phyloP scores from a whole-genome alignment of 1,140 invertebrate genomes.

The Helicorthomorpha holstii region DNA sequence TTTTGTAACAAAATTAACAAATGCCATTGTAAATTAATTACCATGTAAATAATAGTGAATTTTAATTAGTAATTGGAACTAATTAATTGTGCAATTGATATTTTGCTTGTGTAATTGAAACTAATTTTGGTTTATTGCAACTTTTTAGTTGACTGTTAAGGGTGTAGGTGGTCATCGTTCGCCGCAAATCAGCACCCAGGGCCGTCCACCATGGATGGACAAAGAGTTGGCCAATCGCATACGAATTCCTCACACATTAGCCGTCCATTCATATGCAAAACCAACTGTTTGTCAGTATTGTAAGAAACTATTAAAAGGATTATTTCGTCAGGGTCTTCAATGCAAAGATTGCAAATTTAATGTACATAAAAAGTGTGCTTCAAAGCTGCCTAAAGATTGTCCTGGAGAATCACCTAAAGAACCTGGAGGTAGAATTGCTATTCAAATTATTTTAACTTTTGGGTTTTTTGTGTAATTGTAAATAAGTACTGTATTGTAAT shows the following conservation, averaged over 20 bases:
- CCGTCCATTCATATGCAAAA: conserved; percentile 63
- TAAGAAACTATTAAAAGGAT: conserved; percentile 82
- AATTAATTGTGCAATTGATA: no score
- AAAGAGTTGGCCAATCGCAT: conserved; percentile 48
- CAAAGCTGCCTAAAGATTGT: conserved; percentile 89
- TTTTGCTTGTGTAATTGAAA: no score
- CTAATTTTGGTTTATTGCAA: no score
- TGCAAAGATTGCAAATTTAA: conserved; percentile 98
- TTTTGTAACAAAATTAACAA: no score
- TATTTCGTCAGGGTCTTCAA: conserved; percentile 93
- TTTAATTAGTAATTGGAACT: no score
- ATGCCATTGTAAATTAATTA: no score
- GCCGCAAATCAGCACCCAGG: conserved; percentile 50
- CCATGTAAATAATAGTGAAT: no score
- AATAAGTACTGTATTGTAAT: background rate
- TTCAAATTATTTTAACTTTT: no score
- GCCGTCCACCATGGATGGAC: conserved; percentile 54
- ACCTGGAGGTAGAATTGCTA: conserved; percentile 18
- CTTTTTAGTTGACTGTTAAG: conserved; percentile 8
- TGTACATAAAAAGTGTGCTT: conserved; percentile 91
- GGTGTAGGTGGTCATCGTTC: conserved; percentile 30
- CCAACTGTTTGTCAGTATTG: conserved; percentile 92
- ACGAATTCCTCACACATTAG: conserved; percentile 72
- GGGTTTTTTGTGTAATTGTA: background rate
- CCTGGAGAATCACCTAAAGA: conserved; percentile 52